Evolutionary conservation across 2,113 vertebrate species (phyloP), one percentile per base, ranked within the genome.

Genomic region (Tachuris rubrigastra): DNA sequence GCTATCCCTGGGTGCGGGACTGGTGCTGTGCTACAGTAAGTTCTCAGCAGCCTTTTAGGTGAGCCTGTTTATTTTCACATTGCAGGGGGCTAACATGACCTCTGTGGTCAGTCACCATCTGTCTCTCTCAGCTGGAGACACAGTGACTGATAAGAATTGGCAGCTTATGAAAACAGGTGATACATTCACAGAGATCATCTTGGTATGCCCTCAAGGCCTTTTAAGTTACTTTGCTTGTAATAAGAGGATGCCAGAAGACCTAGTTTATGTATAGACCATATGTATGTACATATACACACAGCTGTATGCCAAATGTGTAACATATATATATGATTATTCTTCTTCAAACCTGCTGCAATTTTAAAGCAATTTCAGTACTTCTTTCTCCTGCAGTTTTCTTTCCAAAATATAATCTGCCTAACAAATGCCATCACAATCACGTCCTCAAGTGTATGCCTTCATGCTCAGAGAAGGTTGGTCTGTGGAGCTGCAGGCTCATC

Each of bases 201-300:
- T 73, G 18, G 20, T 52, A n/a, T 63, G 55, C 39, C 83, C 86
- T 59, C 83, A 39, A 77, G 79, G 79, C 47, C 76, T 93, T 83
- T 74, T 63, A 93, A 86, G 88, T 86, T 77, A 71, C 88, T 92
- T 85, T 77, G 28, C 79, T 67, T 67, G 42, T 28, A 80, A 47
- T 93, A 94, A 90, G 85, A 83, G 62, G 83, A 90, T 94, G 75
- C 17, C 39, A 56, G 53, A 73, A 93, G 94, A 85, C 67, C 24
- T 27, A 49, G 17, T 35, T 49, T 86, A 74, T 47, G 21, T 55
- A 67, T 74, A 84, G 50, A 63, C 56, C 50, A 25, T 30, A 33
- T 33, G 21, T n/a, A 5, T 18, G 25, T n/a, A 24, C 16, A 53
- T 2, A 42, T 2, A 58, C 1, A 33, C 5, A 47, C 3, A 52